phyloP scores from a whole-genome alignment of 2,888 invertebrate genomes.

The Pandemis heparana region DNA sequence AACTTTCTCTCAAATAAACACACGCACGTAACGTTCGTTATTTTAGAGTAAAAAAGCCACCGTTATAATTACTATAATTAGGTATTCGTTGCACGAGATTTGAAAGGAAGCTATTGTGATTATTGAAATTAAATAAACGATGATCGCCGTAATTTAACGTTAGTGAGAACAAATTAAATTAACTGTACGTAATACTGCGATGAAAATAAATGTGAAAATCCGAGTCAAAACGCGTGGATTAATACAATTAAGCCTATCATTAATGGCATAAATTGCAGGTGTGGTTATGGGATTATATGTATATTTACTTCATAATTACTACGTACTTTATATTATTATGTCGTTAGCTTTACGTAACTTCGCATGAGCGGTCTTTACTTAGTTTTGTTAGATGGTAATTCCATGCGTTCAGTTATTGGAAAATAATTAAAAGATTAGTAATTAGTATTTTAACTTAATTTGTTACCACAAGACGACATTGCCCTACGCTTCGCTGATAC shows the following conservation, averaged over 20 bases:
- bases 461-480: background rate
- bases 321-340: too few species aligned
- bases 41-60: conserved; percentile 28
- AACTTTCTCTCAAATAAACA: conserved; percentile 29
- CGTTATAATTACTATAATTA: conserved; percentile 34
- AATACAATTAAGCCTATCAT: background rate
- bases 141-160: conserved; percentile 1
- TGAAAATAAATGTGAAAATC: background rate
- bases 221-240: background rate
- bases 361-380: background rate
- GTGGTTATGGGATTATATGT: background rate
- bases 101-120: conserved; percentile 17
- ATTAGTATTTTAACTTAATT: too few species aligned
- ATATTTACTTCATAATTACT: background rate
- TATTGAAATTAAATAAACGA: conserved; percentile 23
- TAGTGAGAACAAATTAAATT: conserved; percentile 2
- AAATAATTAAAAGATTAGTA: too few species aligned
- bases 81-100: background rate
- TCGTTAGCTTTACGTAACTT: background rate
- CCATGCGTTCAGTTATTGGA: background rate
- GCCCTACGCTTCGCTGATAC: too few species aligned
- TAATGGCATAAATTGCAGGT: background rate
- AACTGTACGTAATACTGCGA: background rate
- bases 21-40: conserved; percentile 27
- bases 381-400: background rate